phyloP scores from a whole-genome alignment of 2,888 invertebrate species.

The Drosophila borborema region DNA sequence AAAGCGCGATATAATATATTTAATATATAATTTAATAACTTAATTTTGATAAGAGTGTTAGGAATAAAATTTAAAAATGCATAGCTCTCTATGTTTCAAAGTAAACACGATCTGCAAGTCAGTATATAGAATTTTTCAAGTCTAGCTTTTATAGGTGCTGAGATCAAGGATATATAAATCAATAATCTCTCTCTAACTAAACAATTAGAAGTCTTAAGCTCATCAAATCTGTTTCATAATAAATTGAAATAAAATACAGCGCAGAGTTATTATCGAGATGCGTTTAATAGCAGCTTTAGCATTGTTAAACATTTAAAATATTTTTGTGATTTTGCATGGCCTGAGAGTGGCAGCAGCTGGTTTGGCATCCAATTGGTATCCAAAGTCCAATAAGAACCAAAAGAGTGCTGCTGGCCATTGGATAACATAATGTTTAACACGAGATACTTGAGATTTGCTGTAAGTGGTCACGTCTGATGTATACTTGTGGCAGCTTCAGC shows the following conservation, averaged over 20 bases:
- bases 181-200: neutral
- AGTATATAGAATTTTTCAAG: no score
- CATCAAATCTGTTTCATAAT: neutral
- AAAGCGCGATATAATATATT: no score
- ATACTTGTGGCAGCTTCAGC: conserved; percentile 40
- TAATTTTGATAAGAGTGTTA: no score
- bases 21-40: no score
- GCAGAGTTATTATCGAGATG: neutral
- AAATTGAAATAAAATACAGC: neutral
- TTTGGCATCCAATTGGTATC: no score
- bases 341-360: neutral
- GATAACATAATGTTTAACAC: conserved; percentile 10
- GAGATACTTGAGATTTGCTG: conserved; percentile 45
- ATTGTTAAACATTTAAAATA: neutral
- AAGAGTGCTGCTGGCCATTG: neutral
- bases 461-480: conserved; percentile 39
- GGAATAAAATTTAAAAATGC: no score
- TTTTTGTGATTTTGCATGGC: neutral
- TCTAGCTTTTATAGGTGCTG: no score
- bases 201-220: neutral
- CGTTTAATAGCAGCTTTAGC: neutral
- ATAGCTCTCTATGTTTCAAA: no score
- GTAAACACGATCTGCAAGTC: no score
- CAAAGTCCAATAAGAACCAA: neutral
- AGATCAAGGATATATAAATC: no score